Conservation (phyloP, 2,888 invertebrate genomes). For the Nemotelus pantherinus region DNA sequence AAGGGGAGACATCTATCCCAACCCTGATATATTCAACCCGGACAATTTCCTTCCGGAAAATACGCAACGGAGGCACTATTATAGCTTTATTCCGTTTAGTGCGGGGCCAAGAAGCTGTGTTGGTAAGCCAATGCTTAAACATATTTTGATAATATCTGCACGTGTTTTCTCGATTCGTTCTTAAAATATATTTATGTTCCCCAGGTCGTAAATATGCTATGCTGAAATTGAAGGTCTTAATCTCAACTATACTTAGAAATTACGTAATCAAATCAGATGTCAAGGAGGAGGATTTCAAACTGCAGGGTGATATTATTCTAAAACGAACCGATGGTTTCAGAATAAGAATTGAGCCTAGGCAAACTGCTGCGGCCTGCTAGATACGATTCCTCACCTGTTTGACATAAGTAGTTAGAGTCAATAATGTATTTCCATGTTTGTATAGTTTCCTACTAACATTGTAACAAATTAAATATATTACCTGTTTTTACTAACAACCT, state of each 20-base stretch:
- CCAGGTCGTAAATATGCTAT: slow-evolving; percentile 80
- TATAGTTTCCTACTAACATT: not conserved
- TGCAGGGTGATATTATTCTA: slow-evolving; percentile 78
- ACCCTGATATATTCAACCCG: slow-evolving; percentile 78
- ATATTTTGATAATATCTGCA: not conserved
- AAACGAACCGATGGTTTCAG: slow-evolving; percentile 79
- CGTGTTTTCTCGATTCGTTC: no score
- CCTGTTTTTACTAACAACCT: not conserved
- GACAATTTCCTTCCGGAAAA: slow-evolving; percentile 83
- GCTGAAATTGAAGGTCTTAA: slow-evolving; percentile 77
- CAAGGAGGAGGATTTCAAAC: slow-evolving; percentile 73
- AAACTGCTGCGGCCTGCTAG: slow-evolving; percentile 14
- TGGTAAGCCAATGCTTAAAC: slow-evolving; percentile 65
- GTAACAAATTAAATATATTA: not conserved
- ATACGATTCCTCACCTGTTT: not conserved
- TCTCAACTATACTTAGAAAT: slow-evolving; percentile 77
- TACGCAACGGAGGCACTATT: slow-evolving; percentile 79
- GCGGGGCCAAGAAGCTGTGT: slow-evolving; percentile 85
- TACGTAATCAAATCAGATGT: slow-evolving; percentile 72
- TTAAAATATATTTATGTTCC: no score
- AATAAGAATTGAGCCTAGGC: slow-evolving; percentile 73
- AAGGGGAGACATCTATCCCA: slow-evolving; percentile 72
- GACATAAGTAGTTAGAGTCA: no score
- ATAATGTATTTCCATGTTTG: not conserved
- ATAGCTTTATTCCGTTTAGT: slow-evolving; percentile 82